Conservation (phyloP, 2,797 vertebrate genomes). For the Tiaroga cobitis region DNA sequence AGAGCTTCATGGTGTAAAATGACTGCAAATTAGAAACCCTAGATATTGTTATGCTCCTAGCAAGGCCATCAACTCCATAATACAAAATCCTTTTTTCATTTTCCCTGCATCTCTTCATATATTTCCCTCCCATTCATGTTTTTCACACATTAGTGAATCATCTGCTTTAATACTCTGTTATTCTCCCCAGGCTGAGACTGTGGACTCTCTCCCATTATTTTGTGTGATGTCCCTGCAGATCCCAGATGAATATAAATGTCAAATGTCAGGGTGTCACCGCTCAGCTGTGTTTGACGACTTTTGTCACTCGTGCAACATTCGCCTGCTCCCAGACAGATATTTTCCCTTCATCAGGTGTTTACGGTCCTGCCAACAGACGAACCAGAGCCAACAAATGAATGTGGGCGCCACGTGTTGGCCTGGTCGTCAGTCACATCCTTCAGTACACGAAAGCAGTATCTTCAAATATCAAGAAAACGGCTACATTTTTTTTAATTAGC, state of each 20-base stretch:
- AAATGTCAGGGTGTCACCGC: slow-evolving; percentile 34
- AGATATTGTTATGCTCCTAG: slow-evolving; percentile 12
- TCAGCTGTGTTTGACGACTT: neutral
- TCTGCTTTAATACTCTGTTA: slow-evolving; percentile 28
- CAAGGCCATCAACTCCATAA: slow-evolving; percentile 11
- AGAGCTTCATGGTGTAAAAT: neutral
- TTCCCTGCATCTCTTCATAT: neutral
- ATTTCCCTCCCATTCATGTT: slow-evolving; percentile 38
- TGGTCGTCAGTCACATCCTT: neutral
- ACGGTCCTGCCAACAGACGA: neutral
- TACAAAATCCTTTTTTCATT: slow-evolving; percentile 6
- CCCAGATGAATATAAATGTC: slow-evolving; percentile 14
- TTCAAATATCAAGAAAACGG: slow-evolving; percentile 17
- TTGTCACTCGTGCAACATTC: neutral
- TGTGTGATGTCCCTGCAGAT: slow-evolving; percentile 6
- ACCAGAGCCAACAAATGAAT: neutral
- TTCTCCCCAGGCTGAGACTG: neutral
- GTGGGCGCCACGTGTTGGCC: neutral
- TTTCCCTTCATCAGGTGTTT: neutral
- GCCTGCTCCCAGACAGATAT: neutral
- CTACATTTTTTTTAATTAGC: neutral
- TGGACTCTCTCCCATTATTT: slow-evolving; percentile 3
- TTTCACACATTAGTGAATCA: slow-evolving; percentile 33
- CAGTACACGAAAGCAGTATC: neutral
- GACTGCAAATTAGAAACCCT: slow-evolving; percentile 23